phyloP scores from a whole-genome alignment of 2,888 invertebrate species.

The Pseudoips prasinana region DNA sequence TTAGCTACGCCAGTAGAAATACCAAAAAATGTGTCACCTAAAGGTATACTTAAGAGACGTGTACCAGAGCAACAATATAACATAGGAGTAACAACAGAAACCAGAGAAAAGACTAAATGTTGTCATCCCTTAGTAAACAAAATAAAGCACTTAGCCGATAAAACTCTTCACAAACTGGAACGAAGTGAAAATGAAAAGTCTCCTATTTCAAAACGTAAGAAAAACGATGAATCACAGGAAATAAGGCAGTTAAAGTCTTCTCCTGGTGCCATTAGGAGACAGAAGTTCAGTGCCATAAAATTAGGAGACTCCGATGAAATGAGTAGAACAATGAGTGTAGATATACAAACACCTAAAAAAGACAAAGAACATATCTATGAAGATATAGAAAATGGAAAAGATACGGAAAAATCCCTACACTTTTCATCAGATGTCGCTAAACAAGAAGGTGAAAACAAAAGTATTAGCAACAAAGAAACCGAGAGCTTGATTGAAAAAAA shows the following conservation, averaged over 20 bases:
- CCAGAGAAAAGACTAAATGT: constrained; percentile 76
- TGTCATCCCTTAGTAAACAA: constrained; percentile 85
- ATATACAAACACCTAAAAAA: constrained; percentile 71
- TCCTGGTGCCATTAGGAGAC: constrained; percentile 82
- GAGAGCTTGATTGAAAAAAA: constrained; percentile 71
- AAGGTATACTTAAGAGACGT: constrained; percentile 79
- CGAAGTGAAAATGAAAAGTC: constrained; percentile 67
- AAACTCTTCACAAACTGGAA: constrained; percentile 79
- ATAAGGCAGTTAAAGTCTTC: constrained; percentile 83
- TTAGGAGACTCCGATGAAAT: constrained; percentile 76
- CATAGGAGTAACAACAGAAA: constrained; percentile 64
- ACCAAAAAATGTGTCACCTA: constrained; percentile 71
- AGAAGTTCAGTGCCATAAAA: constrained; percentile 76
- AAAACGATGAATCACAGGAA: constrained; percentile 81
- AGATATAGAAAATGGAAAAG: constrained; percentile 79
- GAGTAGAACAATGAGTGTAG: constrained; percentile 69
- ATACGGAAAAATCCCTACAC: constrained; percentile 68
- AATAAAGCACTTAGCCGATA: constrained; percentile 84
- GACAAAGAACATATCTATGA: constrained; percentile 84
- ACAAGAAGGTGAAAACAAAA: constrained; percentile 46
- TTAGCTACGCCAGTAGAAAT: constrained; percentile 56
- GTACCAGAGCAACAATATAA: constrained; percentile 64
- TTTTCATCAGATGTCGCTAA: constrained; percentile 70
- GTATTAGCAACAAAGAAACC: constrained; percentile 63
- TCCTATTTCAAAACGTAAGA: constrained; percentile 64